Evolutionary conservation across 2,888 invertebrate genomes (phyloP).

Genomic region (Dioctria rufipes): DNA sequence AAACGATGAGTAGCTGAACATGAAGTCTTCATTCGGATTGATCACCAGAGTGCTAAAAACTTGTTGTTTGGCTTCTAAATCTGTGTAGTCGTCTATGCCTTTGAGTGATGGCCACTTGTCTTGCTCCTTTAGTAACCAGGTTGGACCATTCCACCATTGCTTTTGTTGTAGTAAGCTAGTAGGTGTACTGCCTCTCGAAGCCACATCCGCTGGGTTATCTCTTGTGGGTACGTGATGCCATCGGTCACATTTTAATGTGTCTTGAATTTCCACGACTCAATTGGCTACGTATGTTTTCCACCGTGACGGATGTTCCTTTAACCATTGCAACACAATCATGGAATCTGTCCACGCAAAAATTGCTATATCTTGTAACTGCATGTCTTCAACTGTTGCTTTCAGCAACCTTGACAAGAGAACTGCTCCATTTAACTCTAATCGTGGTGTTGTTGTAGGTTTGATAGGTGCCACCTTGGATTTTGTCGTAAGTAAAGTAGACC

Average conservation of each 20-base stretch:
- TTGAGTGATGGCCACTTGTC: not conserved
- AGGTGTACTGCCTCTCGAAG: not conserved
- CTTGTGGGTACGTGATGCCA: not conserved
- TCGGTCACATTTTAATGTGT: not conserved
- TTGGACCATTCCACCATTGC: conserved; percentile 15
- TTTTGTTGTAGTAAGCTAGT: not conserved
- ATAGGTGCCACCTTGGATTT: too few relatives aligned
- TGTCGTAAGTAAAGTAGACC: too few relatives aligned
- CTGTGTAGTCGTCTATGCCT: not conserved
- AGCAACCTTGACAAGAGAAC: too few relatives aligned
- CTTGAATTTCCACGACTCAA: conserved; percentile 5
- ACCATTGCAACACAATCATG: too few relatives aligned
- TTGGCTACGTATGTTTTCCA: conserved; percentile 15
- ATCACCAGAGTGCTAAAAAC: not conserved
- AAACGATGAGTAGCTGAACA: not conserved
- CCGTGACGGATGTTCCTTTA: not conserved
- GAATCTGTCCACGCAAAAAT: too few relatives aligned
- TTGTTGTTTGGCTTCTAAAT: not conserved
- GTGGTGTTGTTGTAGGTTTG: too few relatives aligned
- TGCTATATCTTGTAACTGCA: too few relatives aligned
- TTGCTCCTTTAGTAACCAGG: not conserved
- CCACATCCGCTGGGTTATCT: not conserved
- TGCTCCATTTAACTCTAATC: too few relatives aligned
- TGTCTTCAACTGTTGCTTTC: too few relatives aligned
- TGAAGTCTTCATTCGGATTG: not conserved